A percentile compares a stretch with the other conserved stretches of the same genome.
These are phyloP conservation scores for Pristionchus mayeri DNA, from an alignment of 2,888 invertebrate genomes.

Conservation along the genomic window DNA sequence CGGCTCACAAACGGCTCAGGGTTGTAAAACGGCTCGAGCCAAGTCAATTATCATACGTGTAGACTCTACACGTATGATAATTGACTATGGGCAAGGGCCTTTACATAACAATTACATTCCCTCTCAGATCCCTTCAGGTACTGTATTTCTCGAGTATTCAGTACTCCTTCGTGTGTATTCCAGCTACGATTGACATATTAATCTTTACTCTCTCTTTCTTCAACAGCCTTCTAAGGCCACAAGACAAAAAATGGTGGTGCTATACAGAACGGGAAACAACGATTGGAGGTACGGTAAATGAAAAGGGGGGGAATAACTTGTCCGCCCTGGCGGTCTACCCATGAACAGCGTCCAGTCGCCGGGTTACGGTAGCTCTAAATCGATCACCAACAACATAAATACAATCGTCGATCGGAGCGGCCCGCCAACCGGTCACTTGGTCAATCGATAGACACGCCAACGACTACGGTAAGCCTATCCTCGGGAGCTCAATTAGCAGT, in stretches of 20 bases:
- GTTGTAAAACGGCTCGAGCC: no score
- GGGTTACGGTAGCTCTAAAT: neutral
- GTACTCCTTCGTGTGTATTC: neutral
- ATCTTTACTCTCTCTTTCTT: conserved; percentile 47
- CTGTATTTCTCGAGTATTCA: neutral
- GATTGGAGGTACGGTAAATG: conserved; percentile 23
- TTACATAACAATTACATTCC: neutral
- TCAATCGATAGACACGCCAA: conserved; percentile 1
- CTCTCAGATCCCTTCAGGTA: neutral
- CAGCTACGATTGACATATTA: neutral
- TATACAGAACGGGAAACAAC: conserved; percentile 37
- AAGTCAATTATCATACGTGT: no score
- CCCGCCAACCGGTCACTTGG: neutral
- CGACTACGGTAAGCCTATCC: neutral
- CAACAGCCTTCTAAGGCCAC: conserved; percentile 27
- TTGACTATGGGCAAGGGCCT: no score
- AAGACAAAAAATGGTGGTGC: neutral
- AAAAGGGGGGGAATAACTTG: neutral
- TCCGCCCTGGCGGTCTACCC: neutral
- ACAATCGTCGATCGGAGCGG: conserved; percentile 23
- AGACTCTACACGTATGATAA: no score
- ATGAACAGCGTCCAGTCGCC: neutral
- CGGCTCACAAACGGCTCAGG: no score
- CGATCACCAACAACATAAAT: conserved; percentile 40
- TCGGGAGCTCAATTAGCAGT: no score